Base-by-base conservation (phyloP, 2,113 vertebrate species). In the Elachura formosa region DNA sequence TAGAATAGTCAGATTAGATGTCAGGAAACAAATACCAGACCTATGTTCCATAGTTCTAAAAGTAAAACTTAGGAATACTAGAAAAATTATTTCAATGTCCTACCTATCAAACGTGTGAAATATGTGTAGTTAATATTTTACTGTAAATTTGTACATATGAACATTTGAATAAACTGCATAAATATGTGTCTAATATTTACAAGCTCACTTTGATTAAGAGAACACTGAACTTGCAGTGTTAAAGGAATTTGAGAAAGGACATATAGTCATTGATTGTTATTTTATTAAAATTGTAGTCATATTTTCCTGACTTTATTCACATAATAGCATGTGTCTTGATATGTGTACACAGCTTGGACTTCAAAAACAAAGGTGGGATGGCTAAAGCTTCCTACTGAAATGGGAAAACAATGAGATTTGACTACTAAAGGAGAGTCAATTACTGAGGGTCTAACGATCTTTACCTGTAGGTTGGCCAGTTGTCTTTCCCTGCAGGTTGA, bases 361-460 rank as follows among this genome's bases (percentile, higher is more conserved):
- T 84, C 29, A 52, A 2, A 52, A 34, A 34, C 28, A 14, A 40
- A 23, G 6, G 23, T 63, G 31, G 12, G 3, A 4, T 26, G 51
- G 19, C 8, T 19, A 56, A 66, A 88, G 1, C 24, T 34, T 68
- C 34, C 23, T 33, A 17, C 14, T 48, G 25, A 75, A 75, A 20
- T 14, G 15, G 14, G 51, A 54, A 18, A 79, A 31, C 9, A 68
- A 6, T 49, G 36, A 62, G 7, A 8, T 78, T 33, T 63, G 15
- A 13, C 20, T 64, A 23, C 16, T 51, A 0, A 6, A 49, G 12
- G 14, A 83, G 36, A 3, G 0, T 29, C 40, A 14, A 6, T 22
- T 41, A 21, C 5, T 19, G 49, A 41, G 18, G 38, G 18, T 23
- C 5, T 34, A 46, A 38, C 2, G 3, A 12, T 33, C 24, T 79